A percentile compares a stretch with the other conserved stretches of the same genome.
Evolutionary conservation across 64 coral and sea anemone species (phyloP).

Genomic region (Platygyra sinensis): DNA sequence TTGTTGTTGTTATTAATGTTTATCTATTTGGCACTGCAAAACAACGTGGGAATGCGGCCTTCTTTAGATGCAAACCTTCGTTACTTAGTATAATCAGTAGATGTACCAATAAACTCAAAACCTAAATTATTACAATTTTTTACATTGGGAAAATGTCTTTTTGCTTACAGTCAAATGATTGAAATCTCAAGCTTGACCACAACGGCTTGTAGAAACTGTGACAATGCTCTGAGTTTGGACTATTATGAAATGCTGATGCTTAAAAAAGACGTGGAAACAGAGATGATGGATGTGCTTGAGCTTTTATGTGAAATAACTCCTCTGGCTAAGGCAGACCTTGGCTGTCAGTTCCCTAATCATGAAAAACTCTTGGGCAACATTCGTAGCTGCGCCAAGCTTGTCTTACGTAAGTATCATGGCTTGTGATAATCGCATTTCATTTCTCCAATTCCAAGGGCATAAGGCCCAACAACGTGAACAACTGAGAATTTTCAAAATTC

Average conservation of each 20-base stretch:
- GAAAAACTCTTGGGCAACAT: constrained; percentile 78
- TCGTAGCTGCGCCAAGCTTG: constrained; percentile 92
- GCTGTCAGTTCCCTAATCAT: constrained; percentile 96
- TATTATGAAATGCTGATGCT: constrained; percentile 90
- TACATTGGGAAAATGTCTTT: not conserved
- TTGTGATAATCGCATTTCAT: not conserved
- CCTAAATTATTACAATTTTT: too few species aligned
- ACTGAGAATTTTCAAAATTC: too few species aligned
- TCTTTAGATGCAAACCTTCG: too few species aligned
- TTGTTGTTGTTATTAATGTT: too few species aligned
- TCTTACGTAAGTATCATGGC: constrained; percentile 54
- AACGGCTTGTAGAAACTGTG: constrained; percentile 85
- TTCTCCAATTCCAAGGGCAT: too few species aligned
- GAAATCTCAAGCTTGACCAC: constrained; percentile 89
- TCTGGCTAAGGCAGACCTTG: constrained; percentile 56
- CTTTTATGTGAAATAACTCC: constrained; percentile 74
- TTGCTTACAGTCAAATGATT: constrained; percentile 82
- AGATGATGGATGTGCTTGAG: constrained; percentile 71
- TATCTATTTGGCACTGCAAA: too few species aligned
- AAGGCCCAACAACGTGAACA: too few species aligned
- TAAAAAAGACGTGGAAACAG: constrained; percentile 92
- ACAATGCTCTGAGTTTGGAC: constrained; percentile 79
- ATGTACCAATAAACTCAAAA: too few species aligned
- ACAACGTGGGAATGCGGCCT: too few species aligned
- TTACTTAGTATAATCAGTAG: too few species aligned